Evolutionary conservation across 2,113 vertebrate species (phyloP).

Genomic region (Gila orcuttii): DNA sequence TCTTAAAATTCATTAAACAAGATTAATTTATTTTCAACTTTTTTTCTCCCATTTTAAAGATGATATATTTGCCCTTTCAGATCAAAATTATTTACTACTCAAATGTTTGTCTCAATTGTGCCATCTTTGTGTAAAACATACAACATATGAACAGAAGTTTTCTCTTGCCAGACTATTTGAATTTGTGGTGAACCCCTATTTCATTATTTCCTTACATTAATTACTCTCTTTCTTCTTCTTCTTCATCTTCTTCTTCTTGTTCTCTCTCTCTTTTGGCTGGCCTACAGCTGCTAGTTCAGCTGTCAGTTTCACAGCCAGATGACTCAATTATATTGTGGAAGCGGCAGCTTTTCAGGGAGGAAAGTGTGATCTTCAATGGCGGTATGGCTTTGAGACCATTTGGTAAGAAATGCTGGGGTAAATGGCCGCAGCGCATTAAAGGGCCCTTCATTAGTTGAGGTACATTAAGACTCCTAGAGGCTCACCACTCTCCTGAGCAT

Average conservation of each 20-base stretch:
- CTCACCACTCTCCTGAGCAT: constrained; percentile 33
- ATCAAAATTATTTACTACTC: neutral
- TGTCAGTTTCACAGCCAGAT: constrained; percentile 62
- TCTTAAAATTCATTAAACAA: neutral
- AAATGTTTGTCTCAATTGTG: neutral
- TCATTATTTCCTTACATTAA: constrained; percentile 62
- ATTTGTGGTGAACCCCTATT: constrained; percentile 44
- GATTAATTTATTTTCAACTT: neutral
- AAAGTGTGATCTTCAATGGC: constrained; percentile 39
- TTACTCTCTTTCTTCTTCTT: constrained; percentile 38
- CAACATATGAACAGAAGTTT: neutral
- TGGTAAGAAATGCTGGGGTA: constrained; percentile 66
- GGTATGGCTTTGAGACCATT: constrained; percentile 41
- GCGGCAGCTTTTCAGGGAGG: constrained; percentile 42
- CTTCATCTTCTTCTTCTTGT: too few relatives aligned
- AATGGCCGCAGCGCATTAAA: constrained; percentile 56
- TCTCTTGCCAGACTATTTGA: constrained; percentile 18
- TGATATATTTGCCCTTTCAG: neutral
- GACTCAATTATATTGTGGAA: constrained; percentile 58
- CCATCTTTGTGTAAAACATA: neutral
- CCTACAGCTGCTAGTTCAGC: constrained; percentile 53
- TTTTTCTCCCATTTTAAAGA: neutral
- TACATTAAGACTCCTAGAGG: constrained; percentile 53
- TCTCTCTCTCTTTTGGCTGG: constrained; percentile 32
- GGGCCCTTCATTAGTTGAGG: constrained; percentile 54